These are phyloP conservation scores for Glaucidium brasilianum DNA, from an alignment of 2,113 vertebrate species.

Conservation along the genomic window DNA sequence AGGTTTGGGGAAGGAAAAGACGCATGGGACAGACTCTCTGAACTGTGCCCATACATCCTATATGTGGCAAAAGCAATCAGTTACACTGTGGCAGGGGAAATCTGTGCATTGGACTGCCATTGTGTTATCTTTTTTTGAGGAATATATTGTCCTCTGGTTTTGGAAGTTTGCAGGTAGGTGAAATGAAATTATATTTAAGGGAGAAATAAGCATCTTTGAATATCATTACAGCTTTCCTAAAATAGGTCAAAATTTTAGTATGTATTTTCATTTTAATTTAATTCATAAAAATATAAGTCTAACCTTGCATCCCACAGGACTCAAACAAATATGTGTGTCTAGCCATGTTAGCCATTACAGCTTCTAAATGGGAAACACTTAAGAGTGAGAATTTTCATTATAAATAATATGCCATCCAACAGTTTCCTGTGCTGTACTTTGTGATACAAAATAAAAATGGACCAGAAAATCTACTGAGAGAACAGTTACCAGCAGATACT, in stretches of 20 bases:
- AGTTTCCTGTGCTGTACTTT: background rate
- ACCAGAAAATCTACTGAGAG: background rate
- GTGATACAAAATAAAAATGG: conserved; percentile 12
- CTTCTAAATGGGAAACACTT: conserved; percentile 7
- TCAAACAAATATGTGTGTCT: background rate
- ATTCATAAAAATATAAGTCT: background rate
- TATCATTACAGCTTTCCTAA: background rate
- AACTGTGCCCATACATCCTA: background rate
- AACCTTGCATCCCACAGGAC: background rate
- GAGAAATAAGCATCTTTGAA: background rate
- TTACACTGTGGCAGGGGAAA: background rate
- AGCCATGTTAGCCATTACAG: background rate
- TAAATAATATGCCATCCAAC: background rate
- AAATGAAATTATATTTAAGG: background rate
- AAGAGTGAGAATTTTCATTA: conserved; percentile 11
- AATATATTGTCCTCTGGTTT: background rate
- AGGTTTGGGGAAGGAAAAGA: conserved; percentile 10
- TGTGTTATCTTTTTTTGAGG: background rate
- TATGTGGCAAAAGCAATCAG: background rate
- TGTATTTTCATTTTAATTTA: background rate
- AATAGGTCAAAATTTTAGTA: background rate
- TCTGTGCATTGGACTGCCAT: background rate
- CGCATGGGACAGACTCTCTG: background rate
- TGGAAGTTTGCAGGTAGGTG: background rate
- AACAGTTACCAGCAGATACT: background rate